A percentile compares a stretch with the other conserved stretches of the same genome.
phyloP scores from a whole-genome alignment of 2,888 invertebrate genomes.

The Platynereis dumerilii region DNA sequence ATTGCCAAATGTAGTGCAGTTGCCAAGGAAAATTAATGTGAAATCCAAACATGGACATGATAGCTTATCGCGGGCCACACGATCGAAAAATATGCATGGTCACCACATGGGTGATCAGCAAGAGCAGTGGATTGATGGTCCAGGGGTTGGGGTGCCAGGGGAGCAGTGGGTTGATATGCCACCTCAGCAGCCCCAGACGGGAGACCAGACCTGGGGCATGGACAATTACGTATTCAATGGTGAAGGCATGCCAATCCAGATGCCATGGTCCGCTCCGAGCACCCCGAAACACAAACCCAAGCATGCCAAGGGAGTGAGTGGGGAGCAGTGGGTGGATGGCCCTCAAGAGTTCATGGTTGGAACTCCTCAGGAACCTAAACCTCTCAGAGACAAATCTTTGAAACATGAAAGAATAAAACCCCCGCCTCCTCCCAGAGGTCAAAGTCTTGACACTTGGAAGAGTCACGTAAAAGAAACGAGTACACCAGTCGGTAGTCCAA shows the following conservation, averaged over 20 bases:
- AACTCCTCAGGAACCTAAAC: background rate
- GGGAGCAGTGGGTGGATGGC: slow-evolving; percentile 65
- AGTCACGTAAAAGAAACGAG: slow-evolving; percentile 4
- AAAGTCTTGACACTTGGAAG: slow-evolving; percentile 8
- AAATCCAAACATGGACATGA: slow-evolving; percentile 17
- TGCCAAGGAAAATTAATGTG: slow-evolving; percentile 28
- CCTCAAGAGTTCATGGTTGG: slow-evolving; percentile 40
- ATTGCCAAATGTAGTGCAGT: slow-evolving; percentile 22
- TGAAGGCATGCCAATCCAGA: slow-evolving; percentile 24
- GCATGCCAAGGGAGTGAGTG: slow-evolving; percentile 56
- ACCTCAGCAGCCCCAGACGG: background rate
- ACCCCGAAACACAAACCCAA: slow-evolving; percentile 56
- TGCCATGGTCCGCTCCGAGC: slow-evolving; percentile 74
- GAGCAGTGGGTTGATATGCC: slow-evolving; percentile 35
- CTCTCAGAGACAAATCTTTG: background rate
- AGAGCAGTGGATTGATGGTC: slow-evolving; percentile 97
- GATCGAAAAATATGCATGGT: slow-evolving; percentile 7
- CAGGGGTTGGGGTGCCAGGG: slow-evolving; percentile 57
- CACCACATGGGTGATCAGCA: slow-evolving; percentile 11
- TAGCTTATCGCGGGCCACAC: slow-evolving; percentile 56
- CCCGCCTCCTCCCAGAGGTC: slow-evolving; percentile 19
- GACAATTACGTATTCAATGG: background rate
- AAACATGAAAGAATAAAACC: slow-evolving; percentile 19
- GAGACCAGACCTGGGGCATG: background rate
- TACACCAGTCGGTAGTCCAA: slow-evolving; percentile 2